phyloP scores from a whole-genome alignment of 2,888 invertebrate species.

The Lasioglossum zephyrum region DNA sequence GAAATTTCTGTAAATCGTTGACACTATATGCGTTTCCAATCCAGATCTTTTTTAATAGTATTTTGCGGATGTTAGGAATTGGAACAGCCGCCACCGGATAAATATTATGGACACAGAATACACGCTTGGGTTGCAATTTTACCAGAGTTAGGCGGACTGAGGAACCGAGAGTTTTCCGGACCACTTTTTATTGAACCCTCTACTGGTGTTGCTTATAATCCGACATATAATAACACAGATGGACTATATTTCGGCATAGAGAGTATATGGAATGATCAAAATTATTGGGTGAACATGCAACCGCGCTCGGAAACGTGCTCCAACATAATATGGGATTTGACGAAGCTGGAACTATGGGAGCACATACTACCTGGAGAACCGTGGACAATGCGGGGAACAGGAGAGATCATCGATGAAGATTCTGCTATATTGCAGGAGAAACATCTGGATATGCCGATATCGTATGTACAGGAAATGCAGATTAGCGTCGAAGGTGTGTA shows the following conservation, averaged over 20 bases:
- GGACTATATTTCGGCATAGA: conserved; percentile 91
- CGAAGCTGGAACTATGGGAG: conserved; percentile 88
- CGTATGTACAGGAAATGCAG: conserved; percentile 90
- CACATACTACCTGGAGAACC: conserved; percentile 91
- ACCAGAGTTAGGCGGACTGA: conserved; percentile 85
- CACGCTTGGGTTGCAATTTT: conserved; percentile 94
- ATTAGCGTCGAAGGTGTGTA: conserved; percentile 81
- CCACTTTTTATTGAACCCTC: conserved; percentile 94
- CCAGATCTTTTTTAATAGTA: neutral
- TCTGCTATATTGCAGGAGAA: conserved; percentile 84
- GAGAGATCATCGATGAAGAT: conserved; percentile 85
- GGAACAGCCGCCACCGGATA: conserved; percentile 88
- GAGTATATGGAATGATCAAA: conserved; percentile 93
- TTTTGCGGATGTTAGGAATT: conserved; percentile 85
- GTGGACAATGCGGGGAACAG: conserved; percentile 84
- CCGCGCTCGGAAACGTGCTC: conserved; percentile 85
- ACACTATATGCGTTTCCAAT: neutral
- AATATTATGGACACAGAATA: conserved; percentile 88
- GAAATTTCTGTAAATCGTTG: neutral
- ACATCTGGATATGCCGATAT: conserved; percentile 90
- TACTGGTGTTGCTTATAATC: conserved; percentile 86
- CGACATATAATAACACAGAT: conserved; percentile 83
- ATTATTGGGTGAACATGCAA: conserved; percentile 92
- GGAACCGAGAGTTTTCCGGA: conserved; percentile 86
- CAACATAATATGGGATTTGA: conserved; percentile 88